Evolutionary conservation across 2,797 vertebrate genomes (phyloP).

Genomic region (Platyrinchus mystaceus): DNA sequence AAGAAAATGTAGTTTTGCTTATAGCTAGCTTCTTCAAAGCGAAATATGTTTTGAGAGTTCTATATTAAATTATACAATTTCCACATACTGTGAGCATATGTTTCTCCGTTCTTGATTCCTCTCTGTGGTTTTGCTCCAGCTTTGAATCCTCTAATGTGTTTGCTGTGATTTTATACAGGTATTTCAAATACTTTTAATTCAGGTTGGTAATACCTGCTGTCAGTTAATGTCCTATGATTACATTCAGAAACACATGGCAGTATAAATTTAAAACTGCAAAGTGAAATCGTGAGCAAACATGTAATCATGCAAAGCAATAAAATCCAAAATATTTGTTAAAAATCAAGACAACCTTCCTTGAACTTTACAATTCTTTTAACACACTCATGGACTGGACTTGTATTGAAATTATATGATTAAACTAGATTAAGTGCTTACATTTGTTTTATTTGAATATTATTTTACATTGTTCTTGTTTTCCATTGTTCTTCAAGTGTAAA

Average conservation of each 20-base stretch:
- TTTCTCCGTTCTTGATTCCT: neutral
- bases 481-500: neutral
- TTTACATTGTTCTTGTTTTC: neutral
- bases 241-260: neutral
- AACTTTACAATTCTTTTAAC: neutral
- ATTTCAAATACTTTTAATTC: neutral
- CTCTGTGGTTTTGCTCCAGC: neutral
- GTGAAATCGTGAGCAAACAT: neutral
- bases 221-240: neutral
- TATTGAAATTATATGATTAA: neutral
- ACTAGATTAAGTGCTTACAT: neutral
- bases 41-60: neutral
- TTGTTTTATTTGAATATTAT: neutral
- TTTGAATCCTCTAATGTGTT: neutral
- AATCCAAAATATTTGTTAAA: neutral
- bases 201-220: neutral
- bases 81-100: fast-evolving
- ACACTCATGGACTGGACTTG: neutral
- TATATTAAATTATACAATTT: neutral
- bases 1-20: neutral
- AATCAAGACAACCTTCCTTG: neutral
- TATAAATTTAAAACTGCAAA: neutral
- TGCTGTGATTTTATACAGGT: neutral
- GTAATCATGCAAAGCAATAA: neutral
- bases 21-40: neutral